Evolutionary conservation across 2,113 vertebrate genomes (phyloP), one percentile per base, ranked within the genome.

Genomic region (Archocentrus centrarchus): DNA sequence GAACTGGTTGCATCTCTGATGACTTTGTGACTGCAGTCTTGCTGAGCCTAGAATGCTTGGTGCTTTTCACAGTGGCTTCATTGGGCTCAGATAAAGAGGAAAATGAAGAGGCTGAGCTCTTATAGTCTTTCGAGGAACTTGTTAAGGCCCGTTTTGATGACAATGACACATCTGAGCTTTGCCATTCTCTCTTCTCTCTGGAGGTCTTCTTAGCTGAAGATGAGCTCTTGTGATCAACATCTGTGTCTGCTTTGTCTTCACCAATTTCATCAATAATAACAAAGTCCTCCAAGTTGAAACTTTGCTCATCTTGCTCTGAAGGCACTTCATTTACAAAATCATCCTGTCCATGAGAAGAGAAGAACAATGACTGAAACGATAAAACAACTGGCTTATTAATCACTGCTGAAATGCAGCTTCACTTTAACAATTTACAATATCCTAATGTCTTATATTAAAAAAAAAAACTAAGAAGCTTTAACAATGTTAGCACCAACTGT

Each of bases 221-320:
- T 17, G 50, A 41, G 3, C 3, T 5, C 30, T 73, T 30, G 3
- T 9, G 6, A 3, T 79, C 4, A 0, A 37, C 24, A n/a, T 15
- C 50, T 17, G 11, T 5, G 8, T 84, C 58, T 6, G 7, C 39
- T 4, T 5, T 14, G 1, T 86, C 87, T 4, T 88, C 86, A 5
- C 59, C 47, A 2, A 93, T 58, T 81, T 94, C 92, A 57, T 93
- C 91, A 6, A 93, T 75, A 1, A 85, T 90, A 32, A 94, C 88
- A 60, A 91, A 92, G n/a, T 91, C 89, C 1, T 88, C 81, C 37
- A 89, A 63, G 68, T 79, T 82, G 15, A 92, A 90, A 22, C 60
- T 13, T 24, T 70, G 27, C 7, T 57, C 41, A 2, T 88, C 66
- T n/a, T 68, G 75, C 22, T 59, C 22, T 17, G 63, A 61, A 3